Base-by-base conservation (phyloP, 2,888 invertebrate species). In the Tiliacea citrago region DNA sequence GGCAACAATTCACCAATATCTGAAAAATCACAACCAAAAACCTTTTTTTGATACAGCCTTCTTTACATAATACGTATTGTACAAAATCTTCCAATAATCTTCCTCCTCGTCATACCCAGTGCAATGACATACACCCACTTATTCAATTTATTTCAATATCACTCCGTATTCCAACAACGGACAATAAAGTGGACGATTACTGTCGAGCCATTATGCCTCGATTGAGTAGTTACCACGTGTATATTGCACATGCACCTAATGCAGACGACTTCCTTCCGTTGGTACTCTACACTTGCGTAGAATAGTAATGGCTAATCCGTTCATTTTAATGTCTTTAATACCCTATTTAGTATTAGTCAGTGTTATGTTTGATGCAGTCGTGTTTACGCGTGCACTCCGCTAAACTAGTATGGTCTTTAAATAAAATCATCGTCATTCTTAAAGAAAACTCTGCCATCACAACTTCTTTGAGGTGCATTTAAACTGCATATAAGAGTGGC, bases 261-360 rank as follows among this genome's bases (percentile, higher is more conserved):
- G 67, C 69, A 82, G 68, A 71, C 71, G 68, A 47, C 67, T 82
- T 82, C 85, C 82, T 82, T 82, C 82, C 82, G 82, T 81, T 61
- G 42, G n/a, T 29, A 24, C n/a, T 49, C 13, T 1, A 42, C 9
- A 57, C 82, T 47, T 57, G 66, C 13, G 0, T 57, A 12, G 82
- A 81, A 82, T 82, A 75, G 29, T 65, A 81, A 84, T 53, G 49
- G 68, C 13, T 83, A 29, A 70, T 69, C 55, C 45, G 61, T 47
- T 65, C 13, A 29, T 65, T 60, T 76, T 58, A 63, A 82, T 60
- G 29, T 24, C 47, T 65, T 47, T 55, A 75, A 51, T 51, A 45
- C 58, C 58, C 65, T 76, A 57, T 76, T 80, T 77, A 77, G 76
- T 80, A 49, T 49, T 55, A 73, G 49, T 62, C 16, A 21, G 74